Percentiles rank a stretch among this genome's conserved stretches.
Evolutionary conservation across 2,113 vertebrate species (phyloP).

Genomic region (Gasterosteus nipponicus): DNA sequence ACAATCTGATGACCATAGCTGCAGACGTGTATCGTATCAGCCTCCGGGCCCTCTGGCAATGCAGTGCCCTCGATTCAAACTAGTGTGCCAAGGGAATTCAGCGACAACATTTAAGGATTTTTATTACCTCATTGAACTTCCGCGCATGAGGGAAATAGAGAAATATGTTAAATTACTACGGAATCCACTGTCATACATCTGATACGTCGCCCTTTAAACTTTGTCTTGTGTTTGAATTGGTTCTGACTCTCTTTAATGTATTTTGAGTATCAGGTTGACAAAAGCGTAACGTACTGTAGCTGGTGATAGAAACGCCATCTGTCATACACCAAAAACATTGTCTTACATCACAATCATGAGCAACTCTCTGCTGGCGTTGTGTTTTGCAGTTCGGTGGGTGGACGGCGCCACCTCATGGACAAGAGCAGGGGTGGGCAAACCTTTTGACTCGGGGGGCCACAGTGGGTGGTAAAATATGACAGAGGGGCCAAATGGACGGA

Average conservation of each 20-base stretch:
- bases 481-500: too few species aligned
- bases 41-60: slow-evolving; percentile 66
- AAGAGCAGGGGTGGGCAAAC: too few species aligned
- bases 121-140: background rate
- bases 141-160: background rate
- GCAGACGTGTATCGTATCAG: slow-evolving; percentile 57
- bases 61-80: slow-evolving; percentile 77
- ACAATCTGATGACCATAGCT: slow-evolving; percentile 11
- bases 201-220: background rate
- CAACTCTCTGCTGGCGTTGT: background rate
- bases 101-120: background rate
- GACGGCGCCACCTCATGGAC: slow-evolving; percentile 57
- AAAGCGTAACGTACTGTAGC: background rate
- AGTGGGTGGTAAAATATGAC: too few species aligned
- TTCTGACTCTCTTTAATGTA: background rate
- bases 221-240: background rate
- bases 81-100: slow-evolving; percentile 74
- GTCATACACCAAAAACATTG: background rate
- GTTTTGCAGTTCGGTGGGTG: slow-evolving; percentile 21
- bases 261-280: background rate
- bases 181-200: background rate
- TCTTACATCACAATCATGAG: background rate
- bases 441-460: too few species aligned
- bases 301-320: background rate
- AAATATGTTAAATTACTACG: background rate